A percentile compares a stretch with the other conserved stretches of the same genome.
Evolutionary conservation across 2,888 invertebrate genomes (phyloP).

Genomic region (Adineta ricciae): DNA sequence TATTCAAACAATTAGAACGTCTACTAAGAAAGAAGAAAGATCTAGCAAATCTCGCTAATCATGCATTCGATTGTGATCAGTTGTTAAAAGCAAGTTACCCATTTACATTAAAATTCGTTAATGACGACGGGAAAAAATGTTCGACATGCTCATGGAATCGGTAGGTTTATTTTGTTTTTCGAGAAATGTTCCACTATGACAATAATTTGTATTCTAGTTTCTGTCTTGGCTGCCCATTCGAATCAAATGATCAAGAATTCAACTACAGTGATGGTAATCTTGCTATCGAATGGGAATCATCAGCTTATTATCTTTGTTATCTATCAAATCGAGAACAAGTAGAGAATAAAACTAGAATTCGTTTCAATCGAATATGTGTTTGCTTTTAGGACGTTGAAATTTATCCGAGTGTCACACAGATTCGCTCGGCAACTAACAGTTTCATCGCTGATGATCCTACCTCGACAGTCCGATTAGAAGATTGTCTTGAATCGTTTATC

Average conservation of each 20-base stretch:
- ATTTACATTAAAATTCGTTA: constrained; percentile 71
- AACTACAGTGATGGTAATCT: constrained; percentile 51
- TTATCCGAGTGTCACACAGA: not conserved
- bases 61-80: constrained; percentile 62
- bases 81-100: constrained; percentile 82
- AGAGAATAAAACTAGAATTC: not conserved
- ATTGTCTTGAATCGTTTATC: constrained; percentile 68
- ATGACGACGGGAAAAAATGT: constrained; percentile 58
- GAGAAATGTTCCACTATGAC: not conserved
- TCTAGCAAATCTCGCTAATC: not conserved
- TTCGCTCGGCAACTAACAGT: not conserved
- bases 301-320: constrained; percentile 77
- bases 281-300: constrained; percentile 88
- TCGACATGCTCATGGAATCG: constrained; percentile 60
- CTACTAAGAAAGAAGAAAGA: not conserved
- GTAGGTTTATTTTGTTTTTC: constrained; percentile 36
- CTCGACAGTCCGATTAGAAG: constrained; percentile 45
- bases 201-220: constrained; percentile 52
- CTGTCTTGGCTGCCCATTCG: constrained; percentile 74
- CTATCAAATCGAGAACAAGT: constrained; percentile 66
- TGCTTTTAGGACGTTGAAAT: not conserved
- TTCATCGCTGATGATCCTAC: not conserved
- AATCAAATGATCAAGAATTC: constrained; percentile 55
- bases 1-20: not conserved
- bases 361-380: not conserved